Percentiles rank a stretch among this genome's conserved stretches.
These are phyloP conservation scores for Volucella zonaria DNA, from an alignment of 2,888 invertebrate genomes.

Conservation along the genomic window DNA sequence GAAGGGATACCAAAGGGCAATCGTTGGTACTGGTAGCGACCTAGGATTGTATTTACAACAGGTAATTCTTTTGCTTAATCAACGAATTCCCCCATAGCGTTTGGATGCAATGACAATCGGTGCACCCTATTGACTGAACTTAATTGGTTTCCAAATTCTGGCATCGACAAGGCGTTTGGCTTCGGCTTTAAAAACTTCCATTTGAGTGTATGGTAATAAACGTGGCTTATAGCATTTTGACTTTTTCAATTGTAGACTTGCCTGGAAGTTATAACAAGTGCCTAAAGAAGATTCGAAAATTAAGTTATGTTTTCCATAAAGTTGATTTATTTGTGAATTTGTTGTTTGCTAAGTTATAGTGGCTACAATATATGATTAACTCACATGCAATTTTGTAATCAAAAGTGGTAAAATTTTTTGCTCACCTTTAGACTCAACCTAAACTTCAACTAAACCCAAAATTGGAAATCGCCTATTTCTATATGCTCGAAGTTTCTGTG, in stretches of 20 bases:
- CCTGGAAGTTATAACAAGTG: too few relatives aligned
- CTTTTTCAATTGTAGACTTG: slow-evolving; percentile 68
- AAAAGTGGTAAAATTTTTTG: slow-evolving; percentile 1
- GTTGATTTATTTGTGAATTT: slow-evolving; percentile 17
- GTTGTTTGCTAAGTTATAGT: neutral
- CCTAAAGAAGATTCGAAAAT: slow-evolving; percentile 47
- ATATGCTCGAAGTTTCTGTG: slow-evolving; percentile 28
- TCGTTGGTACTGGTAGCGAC: slow-evolving; percentile 78
- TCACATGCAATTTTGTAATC: neutral
- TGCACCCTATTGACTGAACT: slow-evolving; percentile 78
- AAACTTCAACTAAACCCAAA: too few relatives aligned
- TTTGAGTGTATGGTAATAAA: slow-evolving; percentile 73
- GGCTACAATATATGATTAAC: slow-evolving; percentile 12
- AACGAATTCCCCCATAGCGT: slow-evolving; percentile 74
- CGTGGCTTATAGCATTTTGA: slow-evolving; percentile 74
- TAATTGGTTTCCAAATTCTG: slow-evolving; percentile 66
- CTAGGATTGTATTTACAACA: slow-evolving; percentile 79
- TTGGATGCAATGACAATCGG: slow-evolving; percentile 78
- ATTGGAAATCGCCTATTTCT: slow-evolving; percentile 4
- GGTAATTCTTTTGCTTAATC: slow-evolving; percentile 73
- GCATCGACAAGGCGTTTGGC: slow-evolving; percentile 65
- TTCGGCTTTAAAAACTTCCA: slow-evolving; percentile 66
- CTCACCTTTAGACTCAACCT: too few relatives aligned
- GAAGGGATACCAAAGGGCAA: slow-evolving; percentile 58
- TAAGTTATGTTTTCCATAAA: slow-evolving; percentile 16